These are phyloP conservation scores for Drosophila neocordata DNA, from an alignment of 1,140 invertebrate genomes.

Conservation along the genomic window DNA sequence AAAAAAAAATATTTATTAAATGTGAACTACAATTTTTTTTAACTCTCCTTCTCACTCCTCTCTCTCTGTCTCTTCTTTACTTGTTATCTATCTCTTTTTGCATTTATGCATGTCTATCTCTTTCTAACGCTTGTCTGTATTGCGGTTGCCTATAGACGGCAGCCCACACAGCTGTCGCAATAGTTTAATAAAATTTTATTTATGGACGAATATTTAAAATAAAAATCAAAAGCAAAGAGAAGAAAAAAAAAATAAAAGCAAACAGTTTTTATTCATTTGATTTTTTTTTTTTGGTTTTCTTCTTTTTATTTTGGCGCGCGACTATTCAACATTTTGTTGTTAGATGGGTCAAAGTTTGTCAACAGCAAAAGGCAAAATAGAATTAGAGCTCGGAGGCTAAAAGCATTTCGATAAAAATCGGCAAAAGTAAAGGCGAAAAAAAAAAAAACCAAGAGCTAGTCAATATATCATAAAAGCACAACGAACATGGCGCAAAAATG, in stretches of 20 bases:
- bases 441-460: conserved; percentile 49
- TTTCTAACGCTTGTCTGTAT: neutral
- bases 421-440: conserved; percentile 45
- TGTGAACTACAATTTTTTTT: conserved; percentile 8
- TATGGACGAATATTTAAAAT: conserved; percentile 30
- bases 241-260: conserved; percentile 14
- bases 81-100: neutral
- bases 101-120: neutral
- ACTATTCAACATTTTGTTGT: too few species aligned
- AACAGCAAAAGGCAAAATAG: conserved; percentile 57
- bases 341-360: conserved; percentile 37
- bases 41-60: too few species aligned
- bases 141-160: conserved; percentile 24
- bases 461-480: conserved; percentile 80
- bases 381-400: conserved; percentile 69
- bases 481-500: conserved; percentile 59
- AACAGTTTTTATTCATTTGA: conserved; percentile 21
- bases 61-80: neutral
- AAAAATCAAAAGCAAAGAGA: conserved; percentile 3
- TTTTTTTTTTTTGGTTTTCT: neutral
- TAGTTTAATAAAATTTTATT: conserved; percentile 55
- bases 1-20: conserved; percentile 40
- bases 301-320: conserved; percentile 6
- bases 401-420: conserved; percentile 62
- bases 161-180: conserved; percentile 13